Base-by-base conservation (phyloP, 2,113 vertebrate genomes). In the Bufo bufo region DNA sequence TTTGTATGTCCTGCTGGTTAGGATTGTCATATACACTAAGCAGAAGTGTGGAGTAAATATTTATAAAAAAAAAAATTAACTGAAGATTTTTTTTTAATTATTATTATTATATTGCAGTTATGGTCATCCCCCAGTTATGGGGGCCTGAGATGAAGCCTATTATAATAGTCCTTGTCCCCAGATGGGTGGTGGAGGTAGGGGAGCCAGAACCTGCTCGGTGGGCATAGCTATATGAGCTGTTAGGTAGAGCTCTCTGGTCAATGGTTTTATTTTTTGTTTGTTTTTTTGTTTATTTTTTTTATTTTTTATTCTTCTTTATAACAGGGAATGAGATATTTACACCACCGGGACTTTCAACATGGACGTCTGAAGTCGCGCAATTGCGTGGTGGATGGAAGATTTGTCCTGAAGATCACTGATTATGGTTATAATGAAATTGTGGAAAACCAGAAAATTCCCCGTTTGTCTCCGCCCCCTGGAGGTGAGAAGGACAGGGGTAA, bases 311-410 rank as follows among this genome's bases (percentile, higher is more conserved):
- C n/a, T 33, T 54, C 6, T 23, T 0, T 80, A 85, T 90, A 50
- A 4, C 77, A 99, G 97, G 97, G 98, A 71, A 97, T 99, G 93
- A 97, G 97, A 89, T 99, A 99, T 89, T 96, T 98, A 61, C 97
- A 98, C 89, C 96, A 96, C 81, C 93, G 93, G 90, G 96, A 96
- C 2, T 95, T 99, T 90, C 91, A 95, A 82, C 97, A 98, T 0
- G 97, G 98, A 49, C 95, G 94, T 79, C 93, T 99, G 75, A 99
- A 98, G 90, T 99, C 97, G 69, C 92, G 94, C 11, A 99, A 98
- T 92, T 99, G 96, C 90, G 96, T 98, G 80, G 97, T 99, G 77
- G 97, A 99, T 0, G 97, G 97, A 0, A 94, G 95, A 56, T 98
- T 99, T 90, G 97, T 99, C 78, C 92, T 98, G 82, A 99, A 99